Evolutionary conservation across 2,113 vertebrate genomes (phyloP).

Genomic region (Bagarius yarrelli): DNA sequence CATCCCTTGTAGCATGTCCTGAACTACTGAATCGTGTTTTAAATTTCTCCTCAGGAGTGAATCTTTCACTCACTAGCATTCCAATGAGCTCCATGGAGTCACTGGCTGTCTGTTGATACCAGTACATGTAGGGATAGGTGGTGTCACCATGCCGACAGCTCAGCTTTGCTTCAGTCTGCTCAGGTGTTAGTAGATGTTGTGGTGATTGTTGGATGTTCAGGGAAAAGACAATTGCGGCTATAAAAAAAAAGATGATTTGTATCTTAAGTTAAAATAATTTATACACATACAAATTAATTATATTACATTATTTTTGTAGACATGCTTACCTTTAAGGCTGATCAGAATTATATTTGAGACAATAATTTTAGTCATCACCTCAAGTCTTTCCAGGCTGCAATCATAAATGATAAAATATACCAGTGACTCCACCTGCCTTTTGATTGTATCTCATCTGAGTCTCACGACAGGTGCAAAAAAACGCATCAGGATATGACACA

Average conservation of each 20-base stretch:
- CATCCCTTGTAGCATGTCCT: not conserved
- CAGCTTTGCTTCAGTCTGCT: constrained; percentile 13
- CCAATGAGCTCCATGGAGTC: constrained; percentile 34
- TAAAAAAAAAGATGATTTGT: not conserved
- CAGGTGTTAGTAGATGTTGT: not conserved
- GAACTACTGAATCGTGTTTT: constrained; percentile 32
- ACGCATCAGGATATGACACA: too few relatives aligned
- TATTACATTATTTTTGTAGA: too few relatives aligned
- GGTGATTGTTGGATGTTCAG: constrained; percentile 21
- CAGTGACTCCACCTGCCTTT: too few relatives aligned
- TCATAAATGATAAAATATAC: too few relatives aligned
- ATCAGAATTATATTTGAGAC: too few relatives aligned
- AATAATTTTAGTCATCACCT: too few relatives aligned
- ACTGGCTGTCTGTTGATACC: constrained; percentile 38
- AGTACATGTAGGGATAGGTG: constrained; percentile 45
- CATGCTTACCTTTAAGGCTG: too few relatives aligned
- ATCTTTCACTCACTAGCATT: constrained; percentile 9
- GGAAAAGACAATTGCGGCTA: not conserved
- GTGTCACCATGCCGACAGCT: constrained; percentile 39
- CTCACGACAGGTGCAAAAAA: too few relatives aligned
- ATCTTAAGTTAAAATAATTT: too few relatives aligned
- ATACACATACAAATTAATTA: too few relatives aligned
- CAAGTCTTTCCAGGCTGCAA: too few relatives aligned
- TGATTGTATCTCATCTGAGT: too few relatives aligned
- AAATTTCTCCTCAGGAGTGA: not conserved